A percentile compares a stretch with the other conserved stretches of the same genome.
Evolutionary conservation across 1,140 invertebrate species (phyloP).

Genomic region (Ericerus pela): DNA sequence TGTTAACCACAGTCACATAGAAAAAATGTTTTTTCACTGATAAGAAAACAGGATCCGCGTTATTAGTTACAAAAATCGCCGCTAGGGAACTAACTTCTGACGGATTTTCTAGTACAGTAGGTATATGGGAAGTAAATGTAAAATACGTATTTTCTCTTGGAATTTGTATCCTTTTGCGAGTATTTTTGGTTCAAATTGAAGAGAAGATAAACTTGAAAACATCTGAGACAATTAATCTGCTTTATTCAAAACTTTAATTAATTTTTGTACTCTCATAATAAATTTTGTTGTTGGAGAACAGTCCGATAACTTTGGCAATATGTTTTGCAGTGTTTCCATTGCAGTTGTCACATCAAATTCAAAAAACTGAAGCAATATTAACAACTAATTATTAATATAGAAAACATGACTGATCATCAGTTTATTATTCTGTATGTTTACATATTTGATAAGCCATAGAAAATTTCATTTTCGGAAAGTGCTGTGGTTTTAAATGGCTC

Average conservation of each 20-base stretch:
- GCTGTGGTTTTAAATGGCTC: not conserved
- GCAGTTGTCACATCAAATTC: not conserved
- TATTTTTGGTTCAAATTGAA: no score
- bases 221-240: no score
- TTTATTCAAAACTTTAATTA: slow-evolving; percentile 15
- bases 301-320: not conserved
- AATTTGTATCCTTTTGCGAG: no score
- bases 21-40: no score
- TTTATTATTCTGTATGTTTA: slow-evolving; percentile 1
- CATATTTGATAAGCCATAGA: slow-evolving; percentile 15
- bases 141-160: no score
- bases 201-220: no score
- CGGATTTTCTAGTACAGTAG: no score
- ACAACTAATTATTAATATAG: not conserved
- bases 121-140: no score
- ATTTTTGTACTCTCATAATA: not conserved
- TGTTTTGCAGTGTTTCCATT: not conserved
- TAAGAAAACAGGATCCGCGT: no score
- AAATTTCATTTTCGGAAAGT: slow-evolving; percentile 15
- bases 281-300: slow-evolving; percentile 8
- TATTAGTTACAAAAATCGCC: no score
- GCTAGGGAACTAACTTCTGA: no score
- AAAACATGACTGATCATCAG: not conserved
- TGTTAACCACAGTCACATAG: no score
- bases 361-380: slow-evolving; percentile 5